Percentiles rank a stretch among this genome's conserved stretches.
Evolutionary conservation across 2,888 invertebrate species (phyloP).

Genomic region (Nemotelus nigrinus): DNA sequence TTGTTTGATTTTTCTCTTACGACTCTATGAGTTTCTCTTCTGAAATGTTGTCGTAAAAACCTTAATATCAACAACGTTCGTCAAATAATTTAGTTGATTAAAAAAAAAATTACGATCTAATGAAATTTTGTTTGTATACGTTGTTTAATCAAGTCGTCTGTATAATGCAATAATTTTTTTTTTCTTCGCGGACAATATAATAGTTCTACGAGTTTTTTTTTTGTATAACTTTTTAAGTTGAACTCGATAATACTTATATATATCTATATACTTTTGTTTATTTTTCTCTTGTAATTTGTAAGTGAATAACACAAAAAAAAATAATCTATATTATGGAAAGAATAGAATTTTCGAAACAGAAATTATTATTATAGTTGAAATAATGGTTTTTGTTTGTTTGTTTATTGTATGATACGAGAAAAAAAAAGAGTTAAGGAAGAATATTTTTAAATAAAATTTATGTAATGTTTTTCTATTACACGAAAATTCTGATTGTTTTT

Average conservation of each 20-base stretch:
- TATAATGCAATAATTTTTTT: no score
- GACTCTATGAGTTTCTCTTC: no score
- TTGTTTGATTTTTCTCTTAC: no score
- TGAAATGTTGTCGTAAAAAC: no score
- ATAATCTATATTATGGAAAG: neutral
- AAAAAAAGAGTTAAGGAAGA: constrained; percentile 14
- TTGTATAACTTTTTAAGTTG: neutral
- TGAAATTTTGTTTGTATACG: no score
- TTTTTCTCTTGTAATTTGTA: neutral
- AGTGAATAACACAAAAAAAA: constrained; percentile 1
- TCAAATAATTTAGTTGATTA: no score
- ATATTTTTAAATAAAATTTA: constrained; percentile 38
- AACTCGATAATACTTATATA: neutral
- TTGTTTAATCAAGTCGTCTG: no score
- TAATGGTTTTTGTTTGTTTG: constrained; percentile 19
- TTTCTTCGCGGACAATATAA: no score
- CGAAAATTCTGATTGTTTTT: neutral
- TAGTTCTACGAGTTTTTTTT: neutral
- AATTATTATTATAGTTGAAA: constrained; percentile 17
- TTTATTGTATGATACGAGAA: constrained; percentile 12
- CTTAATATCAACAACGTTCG: no score
- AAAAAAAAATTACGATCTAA: no score
- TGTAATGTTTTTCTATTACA: constrained; percentile 34
- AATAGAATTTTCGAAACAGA: neutral
- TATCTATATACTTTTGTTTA: neutral